These are phyloP conservation scores for Dryobota labecula DNA, from an alignment of 2,888 invertebrate genomes.

Conservation along the genomic window DNA sequence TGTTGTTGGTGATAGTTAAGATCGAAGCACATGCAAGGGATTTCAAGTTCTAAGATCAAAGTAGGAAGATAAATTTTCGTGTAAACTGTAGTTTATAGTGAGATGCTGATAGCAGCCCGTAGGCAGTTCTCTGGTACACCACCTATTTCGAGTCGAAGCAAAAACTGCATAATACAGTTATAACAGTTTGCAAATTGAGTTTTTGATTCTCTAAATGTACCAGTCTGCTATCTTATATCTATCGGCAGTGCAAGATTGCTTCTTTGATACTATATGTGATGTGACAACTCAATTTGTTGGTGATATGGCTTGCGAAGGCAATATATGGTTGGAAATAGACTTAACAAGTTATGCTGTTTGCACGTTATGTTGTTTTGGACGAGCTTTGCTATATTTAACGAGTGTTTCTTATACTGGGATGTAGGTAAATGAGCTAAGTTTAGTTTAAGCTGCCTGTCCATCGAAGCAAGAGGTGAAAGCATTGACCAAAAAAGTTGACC, in stretches of 20 bases:
- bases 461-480: neutral
- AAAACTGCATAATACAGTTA: constrained; percentile 67
- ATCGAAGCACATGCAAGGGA: constrained; percentile 38
- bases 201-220: constrained; percentile 66
- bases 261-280: constrained; percentile 3
- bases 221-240: neutral
- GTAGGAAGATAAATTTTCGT: constrained; percentile 67
- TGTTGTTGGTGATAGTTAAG: constrained; percentile 29
- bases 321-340: neutral
- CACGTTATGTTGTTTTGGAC: neutral
- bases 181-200: constrained; percentile 67
- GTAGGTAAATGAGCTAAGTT: neutral
- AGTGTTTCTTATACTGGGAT: neutral
- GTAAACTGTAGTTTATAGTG: constrained; percentile 28
- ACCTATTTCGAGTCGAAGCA: constrained; percentile 72
- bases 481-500: no score
- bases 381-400: neutral
- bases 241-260: constrained; percentile 1
- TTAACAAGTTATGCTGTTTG: neutral
- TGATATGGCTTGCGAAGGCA: neutral
- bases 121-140: constrained; percentile 72
- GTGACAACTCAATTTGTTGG: constrained; percentile 49
- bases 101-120: constrained; percentile 74
- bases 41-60: constrained; percentile 60
- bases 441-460: neutral